Evolutionary conservation across 2,113 vertebrate species (phyloP).

Genomic region (Protobothrops mucrosquamatus): DNA sequence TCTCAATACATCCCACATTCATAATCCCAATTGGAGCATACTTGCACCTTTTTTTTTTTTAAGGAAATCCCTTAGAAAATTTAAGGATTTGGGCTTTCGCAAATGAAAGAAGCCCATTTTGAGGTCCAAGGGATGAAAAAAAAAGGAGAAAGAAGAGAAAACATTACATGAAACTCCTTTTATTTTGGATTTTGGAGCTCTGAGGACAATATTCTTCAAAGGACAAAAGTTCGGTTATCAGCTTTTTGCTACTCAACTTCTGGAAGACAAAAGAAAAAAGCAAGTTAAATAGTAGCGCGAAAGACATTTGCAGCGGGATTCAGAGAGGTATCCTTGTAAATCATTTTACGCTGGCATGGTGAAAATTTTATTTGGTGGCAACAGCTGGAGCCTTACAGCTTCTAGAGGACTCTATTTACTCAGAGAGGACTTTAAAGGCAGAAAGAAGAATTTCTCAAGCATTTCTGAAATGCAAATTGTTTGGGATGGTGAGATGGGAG

Average conservation of each 20-base stretch:
- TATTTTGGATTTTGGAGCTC: constrained; percentile 25
- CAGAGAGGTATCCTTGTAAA: neutral
- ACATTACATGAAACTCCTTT: constrained; percentile 47
- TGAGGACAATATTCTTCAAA: constrained; percentile 15
- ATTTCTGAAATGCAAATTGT: neutral
- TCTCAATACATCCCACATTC: constrained; percentile 55
- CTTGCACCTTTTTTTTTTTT: constrained; percentile 68
- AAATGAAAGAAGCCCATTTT: constrained; percentile 53
- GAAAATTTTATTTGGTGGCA: neutral
- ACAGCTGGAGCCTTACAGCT: neutral
- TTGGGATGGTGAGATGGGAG: neutral
- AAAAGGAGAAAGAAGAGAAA: neutral
- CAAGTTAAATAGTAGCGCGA: neutral
- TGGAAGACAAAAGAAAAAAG: neutral
- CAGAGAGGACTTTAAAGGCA: neutral
- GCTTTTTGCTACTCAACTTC: constrained; percentile 23
- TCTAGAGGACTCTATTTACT: constrained; percentile 13
- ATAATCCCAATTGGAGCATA: constrained; percentile 54
- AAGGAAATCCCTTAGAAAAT: constrained; percentile 55
- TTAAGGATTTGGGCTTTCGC: neutral
- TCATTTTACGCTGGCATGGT: constrained; percentile 9
- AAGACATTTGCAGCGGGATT: neutral
- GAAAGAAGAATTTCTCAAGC: fast-evolving
- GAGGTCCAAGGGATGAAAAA: neutral
- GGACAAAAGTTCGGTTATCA: neutral